Percentiles rank a stretch among this genome's conserved stretches.
These are phyloP conservation scores for Ageneiosus marmoratus DNA, from an alignment of 2,113 vertebrate genomes.

Conservation along the genomic window DNA sequence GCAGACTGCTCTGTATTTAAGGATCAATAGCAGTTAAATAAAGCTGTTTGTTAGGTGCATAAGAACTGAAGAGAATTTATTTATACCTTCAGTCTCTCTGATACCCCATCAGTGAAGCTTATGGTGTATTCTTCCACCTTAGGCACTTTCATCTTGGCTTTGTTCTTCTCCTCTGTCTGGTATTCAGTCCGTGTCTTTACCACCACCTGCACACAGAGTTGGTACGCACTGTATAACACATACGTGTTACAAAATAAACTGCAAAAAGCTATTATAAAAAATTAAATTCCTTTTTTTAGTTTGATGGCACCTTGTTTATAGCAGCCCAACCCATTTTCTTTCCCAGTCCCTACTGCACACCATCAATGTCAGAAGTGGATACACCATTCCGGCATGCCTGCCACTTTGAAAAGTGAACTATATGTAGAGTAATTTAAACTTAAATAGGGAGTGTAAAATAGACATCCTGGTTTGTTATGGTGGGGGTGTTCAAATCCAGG, in stretches of 20 bases:
- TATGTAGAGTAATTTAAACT: neutral
- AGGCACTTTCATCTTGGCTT: slow-evolving; percentile 90
- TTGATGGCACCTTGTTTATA: neutral
- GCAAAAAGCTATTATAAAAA: neutral
- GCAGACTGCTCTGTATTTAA: neutral
- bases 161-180: slow-evolving; percentile 95
- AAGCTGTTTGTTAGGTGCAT: neutral
- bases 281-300: neutral
- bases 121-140: slow-evolving; percentile 98
- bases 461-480: neutral
- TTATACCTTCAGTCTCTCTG: slow-evolving; percentile 86
- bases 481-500: neutral
- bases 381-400: neutral
- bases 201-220: slow-evolving; percentile 81
- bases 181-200: slow-evolving; percentile 97
- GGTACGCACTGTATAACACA: neutral
- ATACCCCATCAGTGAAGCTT: slow-evolving; percentile 88
- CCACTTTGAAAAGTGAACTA: neutral
- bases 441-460: neutral
- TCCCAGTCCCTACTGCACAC: neutral
- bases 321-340: neutral
- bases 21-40: neutral
- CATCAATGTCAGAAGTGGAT: neutral
- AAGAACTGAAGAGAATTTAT: neutral
- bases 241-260: neutral